Conservation (phyloP, 2,888 invertebrate species). For the Rhagonycha fulva region DNA sequence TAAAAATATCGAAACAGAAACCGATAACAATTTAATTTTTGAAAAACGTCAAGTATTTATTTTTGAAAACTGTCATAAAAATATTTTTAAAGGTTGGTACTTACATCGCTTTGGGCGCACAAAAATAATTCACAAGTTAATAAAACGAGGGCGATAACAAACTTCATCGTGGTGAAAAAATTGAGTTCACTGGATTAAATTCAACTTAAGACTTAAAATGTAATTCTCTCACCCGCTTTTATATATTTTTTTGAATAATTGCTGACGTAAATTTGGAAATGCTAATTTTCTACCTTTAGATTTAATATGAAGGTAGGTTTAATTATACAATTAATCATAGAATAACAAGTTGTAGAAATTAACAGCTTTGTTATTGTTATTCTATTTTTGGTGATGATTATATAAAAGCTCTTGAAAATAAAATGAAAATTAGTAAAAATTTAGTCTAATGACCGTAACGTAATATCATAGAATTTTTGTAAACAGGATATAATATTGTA, state of each 20-base stretch:
- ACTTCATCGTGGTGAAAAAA: background rate
- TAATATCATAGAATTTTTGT: background rate
- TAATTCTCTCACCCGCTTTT: background rate
- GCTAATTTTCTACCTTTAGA: background rate
- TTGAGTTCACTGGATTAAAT: background rate
- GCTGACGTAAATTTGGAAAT: background rate
- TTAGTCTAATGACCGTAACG: background rate
- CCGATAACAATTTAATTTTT: background rate
- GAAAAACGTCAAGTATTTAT: background rate
- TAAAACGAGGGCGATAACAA: background rate
- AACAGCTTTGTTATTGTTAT: background rate
- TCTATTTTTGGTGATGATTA: background rate
- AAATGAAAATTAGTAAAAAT: background rate
- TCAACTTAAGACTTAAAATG: background rate
- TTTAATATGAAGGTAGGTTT: background rate
- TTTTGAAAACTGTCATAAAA: background rate
- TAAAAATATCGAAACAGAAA: background rate
- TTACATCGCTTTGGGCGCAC: background rate
- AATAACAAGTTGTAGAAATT: background rate
- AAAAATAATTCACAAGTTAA: background rate
- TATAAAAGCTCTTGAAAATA: background rate
- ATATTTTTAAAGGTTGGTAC: background rate
- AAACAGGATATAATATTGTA: background rate
- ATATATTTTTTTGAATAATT: background rate
- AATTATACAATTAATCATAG: background rate